phyloP scores from a whole-genome alignment of 2,888 invertebrate genomes.

The Pammene fasciana region DNA sequence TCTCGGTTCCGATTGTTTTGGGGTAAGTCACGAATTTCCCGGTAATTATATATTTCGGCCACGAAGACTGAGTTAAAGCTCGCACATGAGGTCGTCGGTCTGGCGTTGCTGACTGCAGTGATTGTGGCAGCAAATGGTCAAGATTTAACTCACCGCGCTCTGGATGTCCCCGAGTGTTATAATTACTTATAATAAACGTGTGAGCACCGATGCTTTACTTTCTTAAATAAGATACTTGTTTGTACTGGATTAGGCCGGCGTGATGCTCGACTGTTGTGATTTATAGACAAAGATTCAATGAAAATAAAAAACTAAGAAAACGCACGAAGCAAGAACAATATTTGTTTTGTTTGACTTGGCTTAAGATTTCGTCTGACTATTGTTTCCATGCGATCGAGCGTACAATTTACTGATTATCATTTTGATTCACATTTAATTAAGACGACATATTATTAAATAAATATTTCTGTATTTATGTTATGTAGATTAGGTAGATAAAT shows the following conservation, averaged over 20 bases:
- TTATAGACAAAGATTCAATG: neutral
- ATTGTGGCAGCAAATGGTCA: neutral
- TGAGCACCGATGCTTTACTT: conserved; percentile 1
- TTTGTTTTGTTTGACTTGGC: conserved; percentile 26
- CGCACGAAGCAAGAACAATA: conserved; percentile 1
- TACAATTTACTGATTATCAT: conserved; percentile 42
- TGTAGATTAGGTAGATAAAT: conserved; percentile 78
- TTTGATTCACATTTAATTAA: conserved; percentile 71
- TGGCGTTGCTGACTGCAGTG: too few species aligned
- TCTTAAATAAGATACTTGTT: neutral
- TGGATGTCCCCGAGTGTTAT: neutral
- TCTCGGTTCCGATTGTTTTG: too few species aligned
- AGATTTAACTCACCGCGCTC: too few species aligned
- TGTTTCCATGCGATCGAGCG: conserved; percentile 23
- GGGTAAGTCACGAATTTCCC: too few species aligned
- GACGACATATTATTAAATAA: conserved; percentile 75
- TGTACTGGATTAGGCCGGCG: conserved; percentile 1
- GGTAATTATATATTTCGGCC: too few species aligned
- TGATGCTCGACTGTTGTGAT: neutral
- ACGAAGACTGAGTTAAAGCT: too few species aligned
- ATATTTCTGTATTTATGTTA: conserved; percentile 64
- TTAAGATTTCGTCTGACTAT: conserved; percentile 25
- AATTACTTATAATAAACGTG: neutral
- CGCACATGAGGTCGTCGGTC: too few species aligned
- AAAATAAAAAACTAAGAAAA: conserved; percentile 1